Percentiles rank a stretch among this genome's conserved stretches.
phyloP scores from a whole-genome alignment of 2,888 invertebrate genomes.

The Dioctria linearis region DNA sequence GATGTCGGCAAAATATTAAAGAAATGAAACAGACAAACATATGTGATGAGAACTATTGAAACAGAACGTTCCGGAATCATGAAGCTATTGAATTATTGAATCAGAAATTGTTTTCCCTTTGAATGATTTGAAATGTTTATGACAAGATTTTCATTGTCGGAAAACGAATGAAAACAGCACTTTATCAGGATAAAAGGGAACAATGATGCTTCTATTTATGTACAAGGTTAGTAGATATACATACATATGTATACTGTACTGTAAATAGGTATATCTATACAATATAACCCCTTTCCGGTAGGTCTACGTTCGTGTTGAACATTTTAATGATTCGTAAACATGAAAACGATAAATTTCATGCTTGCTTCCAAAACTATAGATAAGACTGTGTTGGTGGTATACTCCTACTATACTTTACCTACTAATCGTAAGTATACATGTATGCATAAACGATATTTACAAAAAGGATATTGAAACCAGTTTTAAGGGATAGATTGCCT shows the following conservation, averaged over 20 bases:
- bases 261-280: too few species aligned
- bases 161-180: not conserved
- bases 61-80: not conserved
- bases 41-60: too few species aligned
- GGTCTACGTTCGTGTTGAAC: not conserved
- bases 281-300: too few species aligned
- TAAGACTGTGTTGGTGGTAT: too few species aligned
- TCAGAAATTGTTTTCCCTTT: constrained; percentile 4
- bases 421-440: too few species aligned
- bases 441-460: too few species aligned
- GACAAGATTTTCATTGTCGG: not conserved
- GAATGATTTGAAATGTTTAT: constrained; percentile 4
- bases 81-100: constrained; percentile 21
- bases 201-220: not conserved
- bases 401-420: too few species aligned
- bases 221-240: too few species aligned
- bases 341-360: not conserved
- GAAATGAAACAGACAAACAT: constrained; percentile 12
- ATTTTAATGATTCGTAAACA: constrained; percentile 15
- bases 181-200: not conserved
- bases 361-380: not conserved
- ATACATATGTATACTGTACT: too few species aligned
- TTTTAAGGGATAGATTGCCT: too few species aligned
- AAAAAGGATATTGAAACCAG: too few species aligned
- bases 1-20: constrained; percentile 11